Evolutionary conservation across 2,888 invertebrate genomes (phyloP).

Genomic region (Ferrisia virgata): DNA sequence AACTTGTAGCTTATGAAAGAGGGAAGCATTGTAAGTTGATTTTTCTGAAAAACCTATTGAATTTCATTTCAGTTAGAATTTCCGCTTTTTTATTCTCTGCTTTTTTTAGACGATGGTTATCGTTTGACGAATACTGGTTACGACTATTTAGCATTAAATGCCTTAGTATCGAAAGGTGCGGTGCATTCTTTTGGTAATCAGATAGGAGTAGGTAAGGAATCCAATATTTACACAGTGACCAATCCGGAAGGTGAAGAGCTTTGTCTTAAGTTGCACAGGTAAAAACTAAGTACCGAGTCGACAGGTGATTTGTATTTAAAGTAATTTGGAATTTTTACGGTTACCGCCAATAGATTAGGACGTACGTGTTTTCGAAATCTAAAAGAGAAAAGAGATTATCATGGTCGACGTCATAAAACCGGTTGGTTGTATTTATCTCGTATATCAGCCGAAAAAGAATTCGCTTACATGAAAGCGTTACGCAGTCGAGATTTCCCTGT

Average conservation of each 20-base stretch:
- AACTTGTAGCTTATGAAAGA: constrained; percentile 87
- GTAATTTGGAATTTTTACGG: not conserved
- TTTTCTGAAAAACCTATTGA: not conserved
- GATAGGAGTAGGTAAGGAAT: constrained; percentile 98
- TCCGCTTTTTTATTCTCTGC: not conserved
- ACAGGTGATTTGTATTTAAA: no score
- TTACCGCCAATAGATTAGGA: constrained; percentile 66
- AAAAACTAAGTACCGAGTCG: constrained; percentile 46
- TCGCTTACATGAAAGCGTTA: constrained; percentile 93
- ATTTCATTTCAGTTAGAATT: no score
- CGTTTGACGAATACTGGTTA: constrained; percentile 93
- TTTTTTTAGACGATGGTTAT: constrained; percentile 82
- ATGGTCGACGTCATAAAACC: constrained; percentile 79
- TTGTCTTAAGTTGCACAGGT: constrained; percentile 88
- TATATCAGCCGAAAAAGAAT: constrained; percentile 95
- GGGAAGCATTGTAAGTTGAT: constrained; percentile 74
- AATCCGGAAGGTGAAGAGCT: constrained; percentile 74
- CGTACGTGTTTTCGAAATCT: constrained; percentile 94
- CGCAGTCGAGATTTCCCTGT: constrained; percentile 89
- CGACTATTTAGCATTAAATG: constrained; percentile 92
- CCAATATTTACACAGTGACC: constrained; percentile 88
- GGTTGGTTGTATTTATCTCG: constrained; percentile 97
- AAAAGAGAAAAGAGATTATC: constrained; percentile 95
- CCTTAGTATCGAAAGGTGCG: constrained; percentile 72
- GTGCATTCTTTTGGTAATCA: constrained; percentile 91